Evolutionary conservation across 64 coral and sea anemone species (phyloP).

Genomic region (Montipora capricornis): DNA sequence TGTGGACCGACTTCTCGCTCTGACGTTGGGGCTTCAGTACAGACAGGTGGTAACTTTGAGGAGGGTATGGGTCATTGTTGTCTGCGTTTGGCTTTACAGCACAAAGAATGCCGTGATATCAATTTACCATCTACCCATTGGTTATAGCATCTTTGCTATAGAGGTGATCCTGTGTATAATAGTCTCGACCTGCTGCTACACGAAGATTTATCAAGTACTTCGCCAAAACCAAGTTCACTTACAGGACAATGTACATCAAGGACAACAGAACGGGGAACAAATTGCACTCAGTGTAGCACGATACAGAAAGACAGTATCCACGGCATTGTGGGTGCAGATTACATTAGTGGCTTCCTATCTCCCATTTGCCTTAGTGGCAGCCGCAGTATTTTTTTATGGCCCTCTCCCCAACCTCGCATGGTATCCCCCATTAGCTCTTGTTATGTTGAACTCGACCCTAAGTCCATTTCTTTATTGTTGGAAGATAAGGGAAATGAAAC

Average conservation of each 20-base stretch:
- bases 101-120: not conserved
- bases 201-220: not conserved
- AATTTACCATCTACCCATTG: not conserved
- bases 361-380: not conserved
- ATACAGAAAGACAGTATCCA: conserved; percentile 1
- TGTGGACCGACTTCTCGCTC: conserved; percentile 9
- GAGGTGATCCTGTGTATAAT: not conserved
- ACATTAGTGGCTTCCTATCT: not conserved
- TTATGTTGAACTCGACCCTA: not conserved
- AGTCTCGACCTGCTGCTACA: not conserved
- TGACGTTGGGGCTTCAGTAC: not conserved
- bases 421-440: not conserved
- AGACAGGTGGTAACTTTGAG: not conserved
- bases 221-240: not conserved
- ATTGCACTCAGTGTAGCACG: not conserved
- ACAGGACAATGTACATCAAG: not conserved
- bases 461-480: not conserved
- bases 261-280: no score
- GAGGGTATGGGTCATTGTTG: not conserved
- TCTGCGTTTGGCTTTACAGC: not conserved
- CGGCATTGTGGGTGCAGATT: not conserved
- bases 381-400: not conserved
- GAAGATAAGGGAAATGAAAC: not conserved
- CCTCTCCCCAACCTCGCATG: not conserved
- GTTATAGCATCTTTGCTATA: not conserved